phyloP scores from a whole-genome alignment of 2,113 vertebrate species.

The Platysternon megacephalum region DNA sequence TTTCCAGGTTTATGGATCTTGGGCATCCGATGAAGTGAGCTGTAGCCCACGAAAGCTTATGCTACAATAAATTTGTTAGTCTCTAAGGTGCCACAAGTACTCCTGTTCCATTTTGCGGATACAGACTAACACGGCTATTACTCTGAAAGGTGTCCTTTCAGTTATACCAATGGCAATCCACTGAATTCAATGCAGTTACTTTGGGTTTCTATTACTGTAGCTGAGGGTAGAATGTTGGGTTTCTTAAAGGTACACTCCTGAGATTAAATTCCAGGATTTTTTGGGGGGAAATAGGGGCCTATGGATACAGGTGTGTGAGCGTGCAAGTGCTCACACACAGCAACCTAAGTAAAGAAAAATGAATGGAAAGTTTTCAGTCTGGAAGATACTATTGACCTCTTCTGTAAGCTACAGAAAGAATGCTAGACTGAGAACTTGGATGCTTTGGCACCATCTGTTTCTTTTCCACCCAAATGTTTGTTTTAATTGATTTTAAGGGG shows the following conservation, averaged over 20 bases:
- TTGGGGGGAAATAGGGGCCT: neutral
- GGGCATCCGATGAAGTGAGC: too few species aligned
- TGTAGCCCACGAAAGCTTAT: too few species aligned
- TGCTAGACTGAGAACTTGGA: conserved; percentile 50
- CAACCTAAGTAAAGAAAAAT: neutral
- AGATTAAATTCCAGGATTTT: neutral
- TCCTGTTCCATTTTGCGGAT: too few species aligned
- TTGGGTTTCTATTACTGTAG: neutral
- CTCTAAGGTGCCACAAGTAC: too few species aligned
- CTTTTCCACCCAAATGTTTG: conserved; percentile 58
- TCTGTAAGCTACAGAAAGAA: conserved; percentile 27
- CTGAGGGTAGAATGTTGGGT: neutral
- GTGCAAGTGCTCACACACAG: neutral
- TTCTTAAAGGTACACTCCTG: neutral
- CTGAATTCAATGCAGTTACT: neutral
- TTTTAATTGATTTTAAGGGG: conserved; percentile 42
- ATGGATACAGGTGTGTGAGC: neutral
- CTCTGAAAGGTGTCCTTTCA: neutral
- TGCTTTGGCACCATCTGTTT: conserved; percentile 44
- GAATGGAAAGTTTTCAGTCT: neutral
- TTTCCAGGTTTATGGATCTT: too few species aligned
- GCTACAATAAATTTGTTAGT: too few species aligned
- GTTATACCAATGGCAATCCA: neutral
- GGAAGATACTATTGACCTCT: conserved; percentile 30
- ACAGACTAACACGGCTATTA: too few species aligned